phyloP scores from a whole-genome alignment of 23 tunicate species.

The Halocynthia roretzi region DNA sequence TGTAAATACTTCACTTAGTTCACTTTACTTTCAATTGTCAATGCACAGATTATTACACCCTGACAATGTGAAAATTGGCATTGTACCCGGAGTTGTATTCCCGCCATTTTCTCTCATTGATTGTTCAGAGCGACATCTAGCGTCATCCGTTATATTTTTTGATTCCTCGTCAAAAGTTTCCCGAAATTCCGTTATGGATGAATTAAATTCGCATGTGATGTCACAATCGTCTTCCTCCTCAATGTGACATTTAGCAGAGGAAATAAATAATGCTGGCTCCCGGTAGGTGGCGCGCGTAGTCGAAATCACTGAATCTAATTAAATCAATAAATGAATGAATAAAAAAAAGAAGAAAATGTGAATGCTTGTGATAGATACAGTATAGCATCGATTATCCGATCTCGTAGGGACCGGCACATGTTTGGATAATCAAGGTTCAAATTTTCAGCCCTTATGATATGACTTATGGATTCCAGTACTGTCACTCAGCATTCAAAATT shows the following conservation, averaged over 20 bases:
- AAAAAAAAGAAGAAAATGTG: background rate
- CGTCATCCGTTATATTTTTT: background rate
- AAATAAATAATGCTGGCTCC: background rate
- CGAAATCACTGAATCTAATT: background rate
- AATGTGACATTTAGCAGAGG: slow-evolving; percentile 1
- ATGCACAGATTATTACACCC: background rate
- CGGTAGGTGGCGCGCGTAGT: slow-evolving; percentile 3
- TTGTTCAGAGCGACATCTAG: background rate
- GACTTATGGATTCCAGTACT: too few relatives aligned
- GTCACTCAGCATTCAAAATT: too few relatives aligned
- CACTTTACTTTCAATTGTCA: too few relatives aligned
- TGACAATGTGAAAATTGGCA: background rate
- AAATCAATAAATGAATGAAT: background rate
- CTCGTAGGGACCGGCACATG: background rate
- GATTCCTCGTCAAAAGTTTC: background rate
- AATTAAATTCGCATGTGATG: background rate
- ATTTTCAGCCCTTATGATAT: too few relatives aligned
- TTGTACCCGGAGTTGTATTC: background rate
- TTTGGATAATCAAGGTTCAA: too few relatives aligned
- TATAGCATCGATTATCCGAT: too few relatives aligned
- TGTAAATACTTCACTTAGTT: too few relatives aligned
- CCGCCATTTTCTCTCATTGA: background rate
- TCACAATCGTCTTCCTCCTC: background rate
- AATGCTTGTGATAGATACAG: too few relatives aligned
- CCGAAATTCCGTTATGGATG: background rate